Percentiles rank a stretch among this genome's conserved stretches.
phyloP scores from a whole-genome alignment of 2,888 invertebrate genomes.

The Teleogryllus oceanicus region DNA sequence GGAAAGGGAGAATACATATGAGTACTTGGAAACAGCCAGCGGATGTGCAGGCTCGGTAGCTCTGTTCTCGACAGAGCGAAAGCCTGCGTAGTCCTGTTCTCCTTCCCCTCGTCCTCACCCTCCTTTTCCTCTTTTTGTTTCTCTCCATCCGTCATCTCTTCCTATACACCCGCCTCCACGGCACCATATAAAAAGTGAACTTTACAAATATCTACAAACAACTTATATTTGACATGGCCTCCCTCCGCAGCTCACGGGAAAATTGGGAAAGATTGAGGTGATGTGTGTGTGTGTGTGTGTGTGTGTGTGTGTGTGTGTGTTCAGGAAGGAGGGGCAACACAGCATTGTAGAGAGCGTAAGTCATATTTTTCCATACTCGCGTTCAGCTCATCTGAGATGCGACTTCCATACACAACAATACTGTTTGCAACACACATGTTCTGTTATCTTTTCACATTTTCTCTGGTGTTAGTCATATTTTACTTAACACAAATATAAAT shows the following conservation, averaged over 20 bases:
- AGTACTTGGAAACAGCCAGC: not conserved
- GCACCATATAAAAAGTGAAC: constrained; percentile 18
- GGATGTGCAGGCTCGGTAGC: too few species aligned
- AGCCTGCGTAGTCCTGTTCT: not conserved
- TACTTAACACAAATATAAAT: too few species aligned
- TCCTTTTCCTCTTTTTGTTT: not conserved
- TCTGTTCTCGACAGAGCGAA: not conserved
- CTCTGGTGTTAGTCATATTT: too few species aligned
- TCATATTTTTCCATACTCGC: too few species aligned
- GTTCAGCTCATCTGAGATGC: too few species aligned
- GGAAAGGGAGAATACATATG: constrained; percentile 18
- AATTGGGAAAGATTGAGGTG: not conserved
- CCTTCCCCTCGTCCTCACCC: not conserved
- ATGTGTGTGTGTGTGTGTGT: too few species aligned
- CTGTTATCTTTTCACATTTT: too few species aligned
- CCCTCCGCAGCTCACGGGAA: not conserved
- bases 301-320: too few species aligned
- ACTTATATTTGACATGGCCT: not conserved
- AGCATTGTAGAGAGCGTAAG: too few species aligned
- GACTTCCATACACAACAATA: too few species aligned
- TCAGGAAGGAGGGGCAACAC: too few species aligned
- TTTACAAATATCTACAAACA: constrained; percentile 18
- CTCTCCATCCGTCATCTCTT: not conserved
- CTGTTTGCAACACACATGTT: too few species aligned
- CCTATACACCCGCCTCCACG: not conserved